These are phyloP conservation scores for Anoura caudifer DNA, from an alignment of 2,113 vertebrate genomes.

Conservation along the genomic window DNA sequence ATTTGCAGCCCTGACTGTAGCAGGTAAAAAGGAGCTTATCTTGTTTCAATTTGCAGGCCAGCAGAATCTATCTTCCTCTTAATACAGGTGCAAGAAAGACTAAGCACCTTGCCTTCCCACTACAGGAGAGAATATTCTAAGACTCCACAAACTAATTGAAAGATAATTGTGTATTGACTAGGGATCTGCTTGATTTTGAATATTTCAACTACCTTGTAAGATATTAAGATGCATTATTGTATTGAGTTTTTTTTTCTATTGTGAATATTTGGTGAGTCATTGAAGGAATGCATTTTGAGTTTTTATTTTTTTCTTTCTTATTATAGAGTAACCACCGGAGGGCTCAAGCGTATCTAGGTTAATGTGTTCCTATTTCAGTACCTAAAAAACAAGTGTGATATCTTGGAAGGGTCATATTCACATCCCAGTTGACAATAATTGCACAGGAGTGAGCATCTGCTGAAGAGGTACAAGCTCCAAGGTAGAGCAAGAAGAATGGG, in stretches of 20 bases:
- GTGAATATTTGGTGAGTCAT: constrained; percentile 23
- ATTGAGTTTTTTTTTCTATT: constrained; percentile 10
- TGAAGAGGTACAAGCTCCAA: background rate
- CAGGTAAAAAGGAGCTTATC: background rate
- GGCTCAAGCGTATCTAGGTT: constrained; percentile 44
- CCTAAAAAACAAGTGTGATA: constrained; percentile 35
- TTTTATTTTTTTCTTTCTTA: constrained; percentile 4
- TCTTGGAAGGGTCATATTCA: constrained; percentile 8
- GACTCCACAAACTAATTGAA: background rate
- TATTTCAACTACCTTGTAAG: constrained; percentile 1
- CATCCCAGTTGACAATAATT: background rate
- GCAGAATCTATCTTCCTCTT: constrained; percentile 9
- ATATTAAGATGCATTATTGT: constrained; percentile 1
- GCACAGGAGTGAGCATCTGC: background rate
- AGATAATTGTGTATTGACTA: background rate
- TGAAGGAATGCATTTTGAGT: constrained; percentile 34
- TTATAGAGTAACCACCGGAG: constrained; percentile 31
- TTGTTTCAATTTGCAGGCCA: constrained; percentile 11
- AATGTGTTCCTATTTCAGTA: constrained; percentile 48
- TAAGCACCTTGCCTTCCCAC: background rate
- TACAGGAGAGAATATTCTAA: background rate
- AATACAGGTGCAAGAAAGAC: background rate
- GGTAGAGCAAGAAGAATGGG: background rate
- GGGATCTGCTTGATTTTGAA: background rate
- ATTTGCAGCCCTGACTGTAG: background rate